Conservation (phyloP, 2,113 vertebrate species). For the Sinocyclocheilus anophthalmus region DNA sequence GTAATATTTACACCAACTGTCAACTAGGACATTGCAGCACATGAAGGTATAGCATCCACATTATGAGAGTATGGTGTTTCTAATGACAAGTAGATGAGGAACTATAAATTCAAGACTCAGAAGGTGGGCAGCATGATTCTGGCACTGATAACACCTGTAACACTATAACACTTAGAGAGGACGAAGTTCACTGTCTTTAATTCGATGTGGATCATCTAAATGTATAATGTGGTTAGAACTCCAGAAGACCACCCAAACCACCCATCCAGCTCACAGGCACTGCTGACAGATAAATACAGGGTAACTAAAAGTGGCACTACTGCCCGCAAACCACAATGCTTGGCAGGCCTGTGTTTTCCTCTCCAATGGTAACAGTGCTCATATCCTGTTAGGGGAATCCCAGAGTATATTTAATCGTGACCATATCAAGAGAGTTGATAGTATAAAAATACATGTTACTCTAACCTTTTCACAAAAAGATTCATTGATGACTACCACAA, state of each 20-base stretch:
- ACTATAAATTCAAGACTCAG: background rate
- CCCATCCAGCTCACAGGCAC: background rate
- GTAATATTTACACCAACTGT: background rate
- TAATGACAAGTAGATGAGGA: background rate
- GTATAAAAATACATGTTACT: background rate
- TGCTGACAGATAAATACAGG: background rate
- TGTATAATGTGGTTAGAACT: background rate
- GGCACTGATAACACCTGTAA: background rate
- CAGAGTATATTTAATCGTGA: background rate
- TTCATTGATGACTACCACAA: background rate
- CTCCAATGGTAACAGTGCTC: background rate
- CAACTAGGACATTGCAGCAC: background rate
- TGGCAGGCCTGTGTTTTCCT: background rate
- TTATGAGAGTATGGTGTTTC: background rate
- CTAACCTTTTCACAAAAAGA: no score
- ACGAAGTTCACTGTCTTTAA: background rate
- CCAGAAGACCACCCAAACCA: background rate
- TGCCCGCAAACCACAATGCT: constrained; percentile 3
- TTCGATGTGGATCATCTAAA: background rate
- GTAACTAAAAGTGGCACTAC: background rate
- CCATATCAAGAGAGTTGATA: background rate
- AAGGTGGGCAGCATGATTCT: background rate
- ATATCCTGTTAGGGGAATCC: constrained; percentile 8
- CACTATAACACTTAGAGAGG: background rate
- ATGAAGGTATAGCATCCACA: background rate